Evolutionary conservation across 2,113 vertebrate genomes (phyloP).

Genomic region (Elgaria multicarinata): DNA sequence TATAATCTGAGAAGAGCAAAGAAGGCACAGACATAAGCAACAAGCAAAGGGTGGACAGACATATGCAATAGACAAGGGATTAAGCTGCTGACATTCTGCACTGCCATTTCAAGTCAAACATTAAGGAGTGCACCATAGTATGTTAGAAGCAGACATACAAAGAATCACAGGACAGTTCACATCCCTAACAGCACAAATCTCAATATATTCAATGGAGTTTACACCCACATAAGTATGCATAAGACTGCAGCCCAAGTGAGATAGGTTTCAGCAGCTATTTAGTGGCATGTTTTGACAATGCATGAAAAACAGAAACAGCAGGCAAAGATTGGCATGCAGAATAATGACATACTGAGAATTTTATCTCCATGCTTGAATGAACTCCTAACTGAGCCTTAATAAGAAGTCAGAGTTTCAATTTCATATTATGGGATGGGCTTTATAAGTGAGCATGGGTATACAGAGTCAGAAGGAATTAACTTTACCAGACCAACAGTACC

Average conservation of each 20-base stretch:
- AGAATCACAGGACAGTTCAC: conserved; percentile 26
- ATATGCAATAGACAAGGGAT: not conserved
- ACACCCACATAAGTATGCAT: not conserved
- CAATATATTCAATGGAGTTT: not conserved
- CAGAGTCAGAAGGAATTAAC: not conserved
- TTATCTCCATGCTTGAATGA: conserved; percentile 2
- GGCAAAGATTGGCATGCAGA: not conserved
- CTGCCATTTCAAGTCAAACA: not conserved
- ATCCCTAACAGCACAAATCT: not conserved
- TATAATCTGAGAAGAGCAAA: conserved; percentile 74
- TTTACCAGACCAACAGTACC: not conserved
- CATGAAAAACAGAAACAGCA: conserved; percentile 1
- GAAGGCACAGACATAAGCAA: conserved; percentile 46
- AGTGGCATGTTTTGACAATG: not conserved
- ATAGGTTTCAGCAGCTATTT: not conserved
- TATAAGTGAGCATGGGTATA: not conserved
- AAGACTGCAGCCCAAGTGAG: not conserved
- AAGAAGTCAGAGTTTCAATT: not conserved
- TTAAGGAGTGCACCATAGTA: not conserved
- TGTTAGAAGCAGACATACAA: conserved; percentile 9
- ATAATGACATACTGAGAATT: not conserved
- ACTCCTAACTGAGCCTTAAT: conserved; percentile 11
- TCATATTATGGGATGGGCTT: not conserved
- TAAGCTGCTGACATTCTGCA: not conserved
- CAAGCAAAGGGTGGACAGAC: conserved; percentile 7